These are phyloP conservation scores for Phenacoccus solenopsis DNA, from an alignment of 1,140 invertebrate genomes.

Conservation along the genomic window DNA sequence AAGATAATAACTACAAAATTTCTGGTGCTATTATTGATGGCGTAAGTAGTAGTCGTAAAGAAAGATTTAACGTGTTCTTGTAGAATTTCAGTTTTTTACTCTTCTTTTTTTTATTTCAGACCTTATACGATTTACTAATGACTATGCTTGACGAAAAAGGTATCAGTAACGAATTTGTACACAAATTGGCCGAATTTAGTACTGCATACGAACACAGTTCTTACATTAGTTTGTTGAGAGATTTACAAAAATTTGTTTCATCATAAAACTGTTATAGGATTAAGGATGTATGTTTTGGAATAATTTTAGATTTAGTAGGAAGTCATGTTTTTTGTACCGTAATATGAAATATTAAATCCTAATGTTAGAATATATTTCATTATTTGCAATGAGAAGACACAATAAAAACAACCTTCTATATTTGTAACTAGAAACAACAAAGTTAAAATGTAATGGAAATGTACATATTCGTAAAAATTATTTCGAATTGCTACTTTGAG, in stretches of 20 bases:
- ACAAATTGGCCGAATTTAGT: conserved; percentile 70
- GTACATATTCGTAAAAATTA: not conserved
- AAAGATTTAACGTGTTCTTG: not conserved
- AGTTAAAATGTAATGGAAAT: not conserved
- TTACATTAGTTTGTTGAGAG: conserved; percentile 74
- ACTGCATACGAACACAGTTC: conserved; percentile 80
- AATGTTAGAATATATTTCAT: too few relatives aligned
- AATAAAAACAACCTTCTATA: not conserved
- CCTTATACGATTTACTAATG: conserved; percentile 86
- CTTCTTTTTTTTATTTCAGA: conserved; percentile 46
- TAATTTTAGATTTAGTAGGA: not conserved
- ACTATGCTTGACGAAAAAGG: conserved; percentile 88
- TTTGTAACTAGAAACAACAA: not conserved
- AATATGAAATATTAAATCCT: too few relatives aligned
- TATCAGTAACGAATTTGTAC: conserved; percentile 78
- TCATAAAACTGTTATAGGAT: not conserved
- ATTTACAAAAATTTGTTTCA: conserved; percentile 65
- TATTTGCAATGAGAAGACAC: not conserved
- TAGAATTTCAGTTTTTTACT: not conserved
- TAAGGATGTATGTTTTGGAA: not conserved
- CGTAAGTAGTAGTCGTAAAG: conserved; percentile 40
- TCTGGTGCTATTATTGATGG: conserved; percentile 81
- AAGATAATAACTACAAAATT: conserved; percentile 70
- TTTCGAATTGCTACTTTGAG: not conserved
- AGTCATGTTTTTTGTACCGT: not conserved